A percentile compares a stretch with the other conserved stretches of the same genome.
These are phyloP conservation scores for Halotydeus destructor DNA, from an alignment of 1,140 invertebrate genomes.

Conservation along the genomic window DNA sequence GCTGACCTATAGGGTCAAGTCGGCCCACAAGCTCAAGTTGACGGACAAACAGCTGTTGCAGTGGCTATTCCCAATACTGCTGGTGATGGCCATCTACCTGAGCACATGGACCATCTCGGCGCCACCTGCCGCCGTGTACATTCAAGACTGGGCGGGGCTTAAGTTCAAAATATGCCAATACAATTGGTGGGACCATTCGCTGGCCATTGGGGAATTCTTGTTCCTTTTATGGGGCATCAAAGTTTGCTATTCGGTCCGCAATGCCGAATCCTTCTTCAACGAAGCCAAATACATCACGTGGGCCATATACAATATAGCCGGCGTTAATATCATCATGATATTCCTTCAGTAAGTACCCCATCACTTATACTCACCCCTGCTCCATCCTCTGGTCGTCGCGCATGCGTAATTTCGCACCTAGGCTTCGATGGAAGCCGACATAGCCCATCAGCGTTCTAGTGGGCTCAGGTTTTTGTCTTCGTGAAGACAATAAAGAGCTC, in stretches of 20 bases:
- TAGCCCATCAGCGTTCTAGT: neutral
- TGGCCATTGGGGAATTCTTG: constrained; percentile 63
- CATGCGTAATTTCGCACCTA: neutral
- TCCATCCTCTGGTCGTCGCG: too few relatives aligned
- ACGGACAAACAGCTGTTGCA: constrained; percentile 73
- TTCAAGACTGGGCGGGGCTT: constrained; percentile 44
- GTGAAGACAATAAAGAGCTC: too few relatives aligned
- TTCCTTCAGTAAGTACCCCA: constrained; percentile 67
- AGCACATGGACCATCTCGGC: constrained; percentile 68
- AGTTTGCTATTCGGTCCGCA: constrained; percentile 66
- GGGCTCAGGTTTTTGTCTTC: too few relatives aligned
- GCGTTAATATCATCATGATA: constrained; percentile 71
- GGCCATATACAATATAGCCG: constrained; percentile 78
- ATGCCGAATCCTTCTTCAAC: constrained; percentile 75
- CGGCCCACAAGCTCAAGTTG: constrained; percentile 70
- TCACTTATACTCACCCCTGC: too few relatives aligned
- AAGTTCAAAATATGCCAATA: constrained; percentile 69
- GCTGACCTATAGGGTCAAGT: constrained; percentile 76
- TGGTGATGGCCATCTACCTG: constrained; percentile 68
- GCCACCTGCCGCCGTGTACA: constrained; percentile 47
- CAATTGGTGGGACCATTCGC: constrained; percentile 78
- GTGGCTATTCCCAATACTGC: constrained; percentile 67
- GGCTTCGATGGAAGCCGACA: too few relatives aligned
- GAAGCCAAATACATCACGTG: constrained; percentile 75
- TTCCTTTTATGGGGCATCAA: constrained; percentile 73